Percentiles rank a stretch among this genome's conserved stretches.
Evolutionary conservation across 2,888 invertebrate genomes (phyloP).

Genomic region (Nomada ferruginata): DNA sequence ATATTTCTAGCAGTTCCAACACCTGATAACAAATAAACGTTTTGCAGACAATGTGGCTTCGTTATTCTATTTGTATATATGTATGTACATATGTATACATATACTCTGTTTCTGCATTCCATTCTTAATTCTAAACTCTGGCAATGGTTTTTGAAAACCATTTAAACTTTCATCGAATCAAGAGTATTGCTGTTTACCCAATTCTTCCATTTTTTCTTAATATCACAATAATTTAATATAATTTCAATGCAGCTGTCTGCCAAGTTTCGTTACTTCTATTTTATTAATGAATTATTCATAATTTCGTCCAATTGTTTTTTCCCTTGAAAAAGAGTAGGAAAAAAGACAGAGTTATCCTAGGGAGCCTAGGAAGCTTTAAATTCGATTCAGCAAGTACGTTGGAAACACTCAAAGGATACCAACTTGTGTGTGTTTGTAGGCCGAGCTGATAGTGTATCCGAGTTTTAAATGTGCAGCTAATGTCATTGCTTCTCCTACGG

Average conservation of each 20-base stretch:
- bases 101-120: too few species aligned
- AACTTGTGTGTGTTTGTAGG: conserved; percentile 90
- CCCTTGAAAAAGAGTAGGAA: neutral
- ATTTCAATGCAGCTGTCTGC: too few species aligned
- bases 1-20: conserved; percentile 89
- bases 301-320: neutral
- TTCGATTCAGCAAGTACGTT: neutral
- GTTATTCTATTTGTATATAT: too few species aligned
- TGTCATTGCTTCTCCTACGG: conserved; percentile 93
- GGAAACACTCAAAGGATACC: conserved; percentile 3
- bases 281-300: too few species aligned
- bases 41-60: neutral
- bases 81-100: too few species aligned
- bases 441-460: conserved; percentile 88
- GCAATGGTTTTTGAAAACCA: too few species aligned
- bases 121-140: too few species aligned
- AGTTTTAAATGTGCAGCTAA: conserved; percentile 93
- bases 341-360: neutral
- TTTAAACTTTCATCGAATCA: too few species aligned
- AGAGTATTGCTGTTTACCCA: too few species aligned
- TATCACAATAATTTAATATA: too few species aligned
- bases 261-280: too few species aligned
- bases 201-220: too few species aligned
- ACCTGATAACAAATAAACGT: conserved; percentile 85
- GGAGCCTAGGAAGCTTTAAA: neutral